Evolutionary conservation across 2,888 invertebrate species (phyloP).

Genomic region (Amphipoea oculea): DNA sequence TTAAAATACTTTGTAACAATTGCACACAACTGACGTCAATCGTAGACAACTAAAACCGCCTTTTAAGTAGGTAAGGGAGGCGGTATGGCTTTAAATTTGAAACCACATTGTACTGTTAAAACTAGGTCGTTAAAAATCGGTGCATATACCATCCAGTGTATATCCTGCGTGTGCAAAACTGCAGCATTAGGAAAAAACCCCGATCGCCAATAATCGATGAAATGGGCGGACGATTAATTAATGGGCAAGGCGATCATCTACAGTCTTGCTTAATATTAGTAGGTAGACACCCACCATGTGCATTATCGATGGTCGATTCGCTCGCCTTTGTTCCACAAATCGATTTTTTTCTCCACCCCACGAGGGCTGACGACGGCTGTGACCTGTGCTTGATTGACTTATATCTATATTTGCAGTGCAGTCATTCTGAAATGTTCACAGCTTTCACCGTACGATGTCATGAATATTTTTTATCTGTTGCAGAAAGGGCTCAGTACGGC

Average conservation of each 20-base stretch:
- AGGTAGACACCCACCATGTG: constrained; percentile 4
- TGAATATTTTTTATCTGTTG: constrained; percentile 37
- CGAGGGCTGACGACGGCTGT: constrained; percentile 4
- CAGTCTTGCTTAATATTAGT: constrained; percentile 7
- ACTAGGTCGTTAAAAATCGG: neutral
- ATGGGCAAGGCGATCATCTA: neutral
- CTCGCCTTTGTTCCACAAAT: constrained; percentile 23
- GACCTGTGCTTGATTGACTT: constrained; percentile 41
- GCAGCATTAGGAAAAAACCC: neutral
- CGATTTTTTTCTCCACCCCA: constrained; percentile 45
- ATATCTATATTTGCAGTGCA: constrained; percentile 32
- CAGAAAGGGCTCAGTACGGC: constrained; percentile 18
- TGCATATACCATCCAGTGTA: neutral
- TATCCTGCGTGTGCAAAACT: neutral
- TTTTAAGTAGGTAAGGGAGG: neutral
- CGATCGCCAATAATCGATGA: neutral
- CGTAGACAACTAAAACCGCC: neutral
- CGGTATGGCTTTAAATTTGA: neutral
- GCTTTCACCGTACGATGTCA: constrained; percentile 8
- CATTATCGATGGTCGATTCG: constrained; percentile 27
- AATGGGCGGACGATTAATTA: constrained; percentile 15
- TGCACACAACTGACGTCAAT: neutral
- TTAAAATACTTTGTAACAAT: neutral
- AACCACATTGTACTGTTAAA: neutral
- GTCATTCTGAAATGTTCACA: constrained; percentile 37